These are phyloP conservation scores for Euschistus heros DNA, from an alignment of 1,140 invertebrate species.

Conservation along the genomic window DNA sequence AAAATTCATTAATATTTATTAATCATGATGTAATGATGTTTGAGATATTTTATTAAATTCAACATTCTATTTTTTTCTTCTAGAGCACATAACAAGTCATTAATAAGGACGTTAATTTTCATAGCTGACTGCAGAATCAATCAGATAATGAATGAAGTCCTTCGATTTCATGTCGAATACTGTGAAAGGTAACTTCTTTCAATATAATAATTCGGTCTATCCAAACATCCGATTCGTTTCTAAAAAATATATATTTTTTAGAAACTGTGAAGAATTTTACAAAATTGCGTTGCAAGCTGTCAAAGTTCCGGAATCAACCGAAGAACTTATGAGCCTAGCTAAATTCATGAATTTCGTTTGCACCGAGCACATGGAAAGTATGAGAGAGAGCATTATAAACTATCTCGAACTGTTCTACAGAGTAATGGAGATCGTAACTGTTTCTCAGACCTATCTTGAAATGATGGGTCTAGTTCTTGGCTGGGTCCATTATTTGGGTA, in stretches of 20 bases:
- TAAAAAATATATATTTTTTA: constrained; percentile 25
- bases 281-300: constrained; percentile 29
- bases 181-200: not conserved
- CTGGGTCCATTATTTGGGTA: constrained; percentile 60
- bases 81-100: not conserved
- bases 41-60: too few relatives aligned
- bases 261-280: constrained; percentile 36
- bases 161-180: constrained; percentile 8
- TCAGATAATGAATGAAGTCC: constrained; percentile 12
- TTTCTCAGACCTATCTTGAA: constrained; percentile 52
- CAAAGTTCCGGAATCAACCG: constrained; percentile 53
- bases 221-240: too few relatives aligned
- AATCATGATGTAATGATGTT: too few relatives aligned
- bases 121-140: not conserved
- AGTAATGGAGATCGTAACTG: constrained; percentile 54
- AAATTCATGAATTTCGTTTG: constrained; percentile 52
- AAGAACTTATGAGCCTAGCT: constrained; percentile 57
- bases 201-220: not conserved
- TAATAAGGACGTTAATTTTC: not conserved
- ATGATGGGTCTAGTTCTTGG: constrained; percentile 40
- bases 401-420: constrained; percentile 50
- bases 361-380: constrained; percentile 45
- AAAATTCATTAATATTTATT: too few relatives aligned
- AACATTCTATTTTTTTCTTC: not conserved
- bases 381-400: constrained; percentile 49